Conservation (phyloP, 2,888 invertebrate species). For the Psylliodes chrysocephalus region DNA sequence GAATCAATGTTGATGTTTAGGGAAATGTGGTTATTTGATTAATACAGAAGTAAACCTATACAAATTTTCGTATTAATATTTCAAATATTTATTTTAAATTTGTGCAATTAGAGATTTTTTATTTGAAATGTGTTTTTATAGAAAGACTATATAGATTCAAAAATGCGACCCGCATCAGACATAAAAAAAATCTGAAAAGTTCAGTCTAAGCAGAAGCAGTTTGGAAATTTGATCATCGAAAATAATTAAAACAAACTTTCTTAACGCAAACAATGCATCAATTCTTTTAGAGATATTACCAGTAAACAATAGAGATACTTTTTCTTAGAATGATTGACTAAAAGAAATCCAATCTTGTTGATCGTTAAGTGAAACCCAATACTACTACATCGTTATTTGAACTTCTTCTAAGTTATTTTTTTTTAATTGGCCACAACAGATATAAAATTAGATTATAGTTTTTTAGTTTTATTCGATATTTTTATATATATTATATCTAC, state of each 20-base stretch:
- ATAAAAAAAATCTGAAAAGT: no score
- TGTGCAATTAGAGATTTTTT: no score
- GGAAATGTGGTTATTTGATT: no score
- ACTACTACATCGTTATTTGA: conserved; percentile 8
- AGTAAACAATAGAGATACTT: not conserved
- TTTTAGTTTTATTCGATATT: not conserved
- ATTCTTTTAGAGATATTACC: not conserved
- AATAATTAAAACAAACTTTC: not conserved
- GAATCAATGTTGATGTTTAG: no score
- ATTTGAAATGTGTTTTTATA: no score
- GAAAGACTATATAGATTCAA: no score
- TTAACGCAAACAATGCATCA: not conserved
- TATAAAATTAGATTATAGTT: no score
- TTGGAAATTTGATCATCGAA: not conserved
- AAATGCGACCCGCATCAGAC: no score
- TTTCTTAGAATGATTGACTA: not conserved
- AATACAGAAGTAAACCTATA: no score
- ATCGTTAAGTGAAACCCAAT: conserved; percentile 6
- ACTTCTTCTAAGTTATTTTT: not conserved
- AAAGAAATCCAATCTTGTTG: conserved; percentile 2
- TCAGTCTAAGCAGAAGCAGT: not conserved
- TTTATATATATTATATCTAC: no score
- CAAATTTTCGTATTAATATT: no score
- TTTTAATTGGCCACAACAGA: conserved; percentile 4
- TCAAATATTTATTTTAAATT: no score